A percentile compares a stretch with the other conserved stretches of the same genome.
Conservation (phyloP, 2,888 invertebrate genomes). For the Entomobrya multifasciata region DNA sequence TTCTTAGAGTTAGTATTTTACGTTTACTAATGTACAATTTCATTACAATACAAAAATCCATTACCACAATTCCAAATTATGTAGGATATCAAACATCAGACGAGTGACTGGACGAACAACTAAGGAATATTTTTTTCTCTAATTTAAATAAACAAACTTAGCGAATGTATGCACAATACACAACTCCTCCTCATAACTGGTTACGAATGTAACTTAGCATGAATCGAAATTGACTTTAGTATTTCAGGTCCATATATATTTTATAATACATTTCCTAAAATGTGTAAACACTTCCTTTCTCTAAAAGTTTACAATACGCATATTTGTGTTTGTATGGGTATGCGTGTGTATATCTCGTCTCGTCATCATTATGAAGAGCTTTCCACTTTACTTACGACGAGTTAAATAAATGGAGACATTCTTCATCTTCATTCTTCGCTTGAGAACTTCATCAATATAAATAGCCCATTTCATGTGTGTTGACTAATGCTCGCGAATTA, state of each 20-base stretch:
- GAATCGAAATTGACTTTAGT: too few species aligned
- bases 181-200: background rate
- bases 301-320: too few species aligned
- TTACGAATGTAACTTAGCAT: too few species aligned
- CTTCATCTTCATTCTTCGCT: slow-evolving; percentile 39
- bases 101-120: too few species aligned
- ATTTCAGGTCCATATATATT: slow-evolving; percentile 28
- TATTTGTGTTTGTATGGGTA: too few species aligned
- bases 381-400: slow-evolving; percentile 28
- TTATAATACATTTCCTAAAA: background rate
- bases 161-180: background rate
- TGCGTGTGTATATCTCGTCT: too few species aligned
- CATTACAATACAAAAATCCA: too few species aligned
- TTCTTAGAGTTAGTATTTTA: too few species aligned
- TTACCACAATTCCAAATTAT: too few species aligned
- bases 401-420: slow-evolving; percentile 37
- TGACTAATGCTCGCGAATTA: slow-evolving; percentile 33
- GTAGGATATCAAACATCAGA: too few species aligned
- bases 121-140: background rate
- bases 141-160: background rate
- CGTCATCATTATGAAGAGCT: slow-evolving; percentile 3
- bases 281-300: background rate
- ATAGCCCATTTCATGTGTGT: slow-evolving; percentile 34
- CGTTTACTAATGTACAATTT: too few species aligned
- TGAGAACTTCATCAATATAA: slow-evolving; percentile 25